Evolutionary conservation across 2,797 vertebrate species (phyloP).

Genomic region (Pseudochirops cupreus): DNA sequence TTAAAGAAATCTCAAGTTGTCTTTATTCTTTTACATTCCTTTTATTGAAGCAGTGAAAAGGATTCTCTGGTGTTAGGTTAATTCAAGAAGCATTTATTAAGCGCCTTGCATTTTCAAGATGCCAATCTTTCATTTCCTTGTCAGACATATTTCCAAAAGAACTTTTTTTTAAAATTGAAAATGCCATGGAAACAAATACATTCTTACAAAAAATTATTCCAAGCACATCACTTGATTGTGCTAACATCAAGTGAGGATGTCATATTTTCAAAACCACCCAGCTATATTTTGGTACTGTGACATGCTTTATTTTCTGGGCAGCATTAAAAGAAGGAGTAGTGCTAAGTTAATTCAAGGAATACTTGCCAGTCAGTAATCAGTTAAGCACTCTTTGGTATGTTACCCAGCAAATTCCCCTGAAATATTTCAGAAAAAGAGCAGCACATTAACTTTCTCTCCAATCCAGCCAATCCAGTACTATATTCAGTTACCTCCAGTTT

Average conservation of each 20-base stretch:
- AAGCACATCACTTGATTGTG: constrained; percentile 41
- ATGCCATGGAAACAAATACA: constrained; percentile 13
- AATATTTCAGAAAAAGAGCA: background rate
- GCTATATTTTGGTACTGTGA: background rate
- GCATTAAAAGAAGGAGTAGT: constrained; percentile 8
- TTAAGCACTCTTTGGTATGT: fast-evolving
- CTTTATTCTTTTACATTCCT: constrained; percentile 22
- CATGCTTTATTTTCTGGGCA: background rate
- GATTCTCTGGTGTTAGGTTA: background rate
- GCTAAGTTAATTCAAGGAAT: background rate
- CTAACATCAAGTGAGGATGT: background rate
- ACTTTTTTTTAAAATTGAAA: background rate
- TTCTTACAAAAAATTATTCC: constrained; percentile 1
- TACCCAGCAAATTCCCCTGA: background rate
- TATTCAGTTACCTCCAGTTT: background rate
- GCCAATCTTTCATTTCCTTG: background rate
- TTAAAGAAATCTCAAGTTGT: constrained; percentile 27
- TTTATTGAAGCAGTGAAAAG: background rate
- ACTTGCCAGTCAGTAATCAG: constrained; percentile 36
- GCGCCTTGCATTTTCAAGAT: background rate
- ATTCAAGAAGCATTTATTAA: background rate
- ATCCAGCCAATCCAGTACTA: background rate
- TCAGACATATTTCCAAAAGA: constrained; percentile 14
- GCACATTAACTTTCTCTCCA: background rate
- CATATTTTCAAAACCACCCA: constrained; percentile 35